Evolutionary conservation across 2,113 vertebrate genomes (phyloP), one percentile per base, ranked within the genome.

Genomic region (Rhinoptilus africanus): DNA sequence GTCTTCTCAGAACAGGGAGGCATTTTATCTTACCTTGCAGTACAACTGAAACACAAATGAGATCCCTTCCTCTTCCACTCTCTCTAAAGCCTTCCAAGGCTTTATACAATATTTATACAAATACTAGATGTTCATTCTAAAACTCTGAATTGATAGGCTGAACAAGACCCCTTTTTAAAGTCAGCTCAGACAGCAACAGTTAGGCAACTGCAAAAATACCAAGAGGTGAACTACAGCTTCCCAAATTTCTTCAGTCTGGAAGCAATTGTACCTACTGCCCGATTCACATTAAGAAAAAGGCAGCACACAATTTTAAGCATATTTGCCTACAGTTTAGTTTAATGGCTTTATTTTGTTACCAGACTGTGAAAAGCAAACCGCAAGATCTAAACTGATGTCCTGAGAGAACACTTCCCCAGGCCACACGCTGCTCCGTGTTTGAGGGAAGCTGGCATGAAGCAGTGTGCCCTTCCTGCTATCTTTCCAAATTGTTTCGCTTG

Each of bases 371-470:
- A 80, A 68, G 39, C 39, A 68, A 89, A 75, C 27, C 14, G 27
- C 69, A 50, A 35, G 64, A 54, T 64, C 62, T 63, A n/a, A 76
- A 59, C 13, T 0, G 3, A 45, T 21, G 20, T 32, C 32, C 43
- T 16, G 19, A 60, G 62, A 45, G 74, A 35, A 63, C 7, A 4
- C 39, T 39, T 51, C 15, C 14, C 1, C 26, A 30, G 84, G 66
- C 60, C 85, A 64, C 50, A 6, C 0, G 8, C 64, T 23, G 53
- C 69, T 75, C 69, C 0, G 1, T 1, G 1, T 12, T 15, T 23
- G 74, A 69, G 78, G 56, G 91, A 72, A 78, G 64, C 43, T 6
- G 2, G 27, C 4, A 2, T 2, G 19, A 66, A 75, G 72, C 43
- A 54, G 45, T 4, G 1, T 75, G 1, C 79, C 84, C 35, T 27